Evolutionary conservation across 2,113 vertebrate genomes (phyloP).

Genomic region (Cryptotis parvus): DNA sequence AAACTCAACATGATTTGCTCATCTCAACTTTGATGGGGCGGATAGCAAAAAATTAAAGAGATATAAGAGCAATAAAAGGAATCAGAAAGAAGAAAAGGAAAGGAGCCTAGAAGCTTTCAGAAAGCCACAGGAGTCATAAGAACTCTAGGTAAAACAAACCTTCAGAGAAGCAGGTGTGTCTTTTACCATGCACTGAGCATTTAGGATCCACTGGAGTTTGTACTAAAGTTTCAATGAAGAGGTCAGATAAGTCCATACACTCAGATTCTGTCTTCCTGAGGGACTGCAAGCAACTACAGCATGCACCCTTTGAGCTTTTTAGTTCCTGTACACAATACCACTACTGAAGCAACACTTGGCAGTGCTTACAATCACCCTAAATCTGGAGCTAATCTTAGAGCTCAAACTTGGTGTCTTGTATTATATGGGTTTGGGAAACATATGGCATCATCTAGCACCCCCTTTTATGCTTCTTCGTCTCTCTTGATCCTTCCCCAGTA

Average conservation of each 20-base stretch:
- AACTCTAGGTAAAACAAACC: constrained; percentile 52
- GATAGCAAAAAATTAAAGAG: constrained; percentile 16
- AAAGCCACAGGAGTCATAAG: background rate
- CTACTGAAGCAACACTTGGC: no score
- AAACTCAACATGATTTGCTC: constrained; percentile 19
- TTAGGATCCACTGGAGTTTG: constrained; percentile 48
- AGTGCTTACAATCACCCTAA: no score
- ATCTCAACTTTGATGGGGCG: background rate
- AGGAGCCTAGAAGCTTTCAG: background rate
- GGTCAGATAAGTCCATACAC: constrained; percentile 22
- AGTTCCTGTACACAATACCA: background rate
- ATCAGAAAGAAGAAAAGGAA: constrained; percentile 24
- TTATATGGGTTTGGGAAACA: no score
- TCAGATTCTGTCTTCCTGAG: constrained; percentile 7
- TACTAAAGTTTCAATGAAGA: constrained; percentile 32
- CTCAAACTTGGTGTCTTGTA: no score
- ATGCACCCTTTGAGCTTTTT: background rate
- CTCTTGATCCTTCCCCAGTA: no score
- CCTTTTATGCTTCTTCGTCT: no score
- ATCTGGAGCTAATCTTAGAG: background rate
- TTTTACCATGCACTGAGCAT: constrained; percentile 36
- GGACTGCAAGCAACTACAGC: constrained; percentile 4
- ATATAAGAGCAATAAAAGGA: background rate
- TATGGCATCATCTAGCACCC: no score
- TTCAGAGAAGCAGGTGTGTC: constrained; percentile 25